phyloP scores from a whole-genome alignment of 1,140 invertebrate species.

The Drosophila tani region DNA sequence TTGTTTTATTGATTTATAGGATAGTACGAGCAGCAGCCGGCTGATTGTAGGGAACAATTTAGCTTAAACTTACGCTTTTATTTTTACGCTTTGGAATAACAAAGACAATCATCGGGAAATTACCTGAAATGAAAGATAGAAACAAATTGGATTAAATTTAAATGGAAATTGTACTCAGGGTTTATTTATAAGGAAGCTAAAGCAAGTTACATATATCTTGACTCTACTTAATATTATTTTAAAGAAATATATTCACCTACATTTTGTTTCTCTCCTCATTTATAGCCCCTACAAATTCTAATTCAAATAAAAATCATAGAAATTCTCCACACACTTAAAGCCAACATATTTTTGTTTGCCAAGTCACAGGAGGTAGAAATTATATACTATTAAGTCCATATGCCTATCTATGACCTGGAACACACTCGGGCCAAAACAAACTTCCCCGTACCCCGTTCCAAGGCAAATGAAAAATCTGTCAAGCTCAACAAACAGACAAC shows the following conservation, averaged over 20 bases:
- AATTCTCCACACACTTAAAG: not conserved
- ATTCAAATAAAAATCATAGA: not conserved
- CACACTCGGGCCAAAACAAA: constrained; percentile 24
- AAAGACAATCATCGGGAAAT: constrained; percentile 2
- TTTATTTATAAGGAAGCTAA: not conserved
- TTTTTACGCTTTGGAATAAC: not conserved
- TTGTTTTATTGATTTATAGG: constrained; percentile 80
- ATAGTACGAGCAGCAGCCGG: constrained; percentile 18
- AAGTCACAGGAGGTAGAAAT: constrained; percentile 14
- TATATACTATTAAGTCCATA: constrained; percentile 45
- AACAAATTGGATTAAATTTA: not conserved
- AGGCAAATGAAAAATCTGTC: constrained; percentile 77
- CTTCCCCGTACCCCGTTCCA: constrained; percentile 8
- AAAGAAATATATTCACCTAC: not conserved
- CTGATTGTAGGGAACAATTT: constrained; percentile 58
- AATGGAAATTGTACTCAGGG: not conserved
- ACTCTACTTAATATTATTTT: no score
- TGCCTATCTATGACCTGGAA: constrained; percentile 48
- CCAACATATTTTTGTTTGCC: constrained; percentile 2
- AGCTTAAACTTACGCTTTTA: constrained; percentile 43
- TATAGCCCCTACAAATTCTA: not conserved
- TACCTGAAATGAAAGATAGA: constrained; percentile 45
- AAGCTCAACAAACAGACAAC: constrained; percentile 79
- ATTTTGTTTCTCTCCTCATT: not conserved
- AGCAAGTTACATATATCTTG: not conserved